Percentiles rank a stretch among this genome's conserved stretches.
Conservation (phyloP, 2,113 vertebrate species). For the Hippocampus barbouri region DNA sequence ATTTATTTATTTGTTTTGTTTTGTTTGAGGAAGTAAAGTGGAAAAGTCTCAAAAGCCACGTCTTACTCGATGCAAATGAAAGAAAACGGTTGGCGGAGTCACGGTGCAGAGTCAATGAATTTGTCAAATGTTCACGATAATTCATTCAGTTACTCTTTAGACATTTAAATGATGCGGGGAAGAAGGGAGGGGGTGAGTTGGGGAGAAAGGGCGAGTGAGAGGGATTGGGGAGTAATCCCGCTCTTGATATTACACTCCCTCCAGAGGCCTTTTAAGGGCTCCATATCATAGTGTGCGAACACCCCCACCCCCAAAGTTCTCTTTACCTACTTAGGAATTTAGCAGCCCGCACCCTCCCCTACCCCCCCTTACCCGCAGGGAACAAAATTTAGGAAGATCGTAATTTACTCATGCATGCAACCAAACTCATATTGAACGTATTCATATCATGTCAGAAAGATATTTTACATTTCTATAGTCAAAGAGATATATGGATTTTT, state of each 20-base stretch:
- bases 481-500: slow-evolving; percentile 1
- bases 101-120: slow-evolving; percentile 80
- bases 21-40: slow-evolving; percentile 65
- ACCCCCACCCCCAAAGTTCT: slow-evolving; percentile 76
- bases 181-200: slow-evolving; percentile 51
- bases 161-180: slow-evolving; percentile 85
- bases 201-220: slow-evolving; percentile 51
- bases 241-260: slow-evolving; percentile 85
- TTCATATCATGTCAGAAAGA: slow-evolving; percentile 7
- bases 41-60: slow-evolving; percentile 85
- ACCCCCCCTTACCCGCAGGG: slow-evolving; percentile 28
- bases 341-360: slow-evolving; percentile 58
- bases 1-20: slow-evolving; percentile 48
- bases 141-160: slow-evolving; percentile 88
- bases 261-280: slow-evolving; percentile 83
- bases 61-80: slow-evolving; percentile 78
- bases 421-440: neutral
- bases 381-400: slow-evolving; percentile 34
- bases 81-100: slow-evolving; percentile 71
- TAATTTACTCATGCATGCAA: slow-evolving; percentile 16
- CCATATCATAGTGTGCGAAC: slow-evolving; percentile 70
- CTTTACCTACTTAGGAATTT: slow-evolving; percentile 71
- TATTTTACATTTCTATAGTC: neutral
- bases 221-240: slow-evolving; percentile 78
- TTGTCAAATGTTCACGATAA: slow-evolving; percentile 96